A percentile compares a stretch with the other conserved stretches of the same genome.
Conservation (phyloP, 2,888 invertebrate species). For the Andrena minutula region DNA sequence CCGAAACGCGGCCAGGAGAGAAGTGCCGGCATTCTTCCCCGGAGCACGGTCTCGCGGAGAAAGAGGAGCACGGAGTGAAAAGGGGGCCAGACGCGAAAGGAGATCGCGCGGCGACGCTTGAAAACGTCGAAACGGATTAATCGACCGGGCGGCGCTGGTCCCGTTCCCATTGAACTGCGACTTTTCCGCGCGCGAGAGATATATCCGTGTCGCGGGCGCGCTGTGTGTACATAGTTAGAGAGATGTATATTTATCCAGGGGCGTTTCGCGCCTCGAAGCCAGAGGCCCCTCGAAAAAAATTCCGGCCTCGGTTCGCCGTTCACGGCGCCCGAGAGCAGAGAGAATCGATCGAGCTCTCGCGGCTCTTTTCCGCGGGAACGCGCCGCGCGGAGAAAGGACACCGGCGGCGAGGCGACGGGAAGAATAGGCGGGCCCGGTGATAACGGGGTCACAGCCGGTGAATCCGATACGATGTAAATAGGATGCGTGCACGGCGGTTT, state of each 20-base stretch:
- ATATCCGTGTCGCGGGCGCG: slow-evolving; percentile 50
- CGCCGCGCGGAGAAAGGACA: neutral
- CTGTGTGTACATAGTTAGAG: slow-evolving; percentile 57
- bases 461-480: slow-evolving; percentile 65
- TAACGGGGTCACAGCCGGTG: slow-evolving; percentile 67
- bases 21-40: neutral
- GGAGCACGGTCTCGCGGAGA: neutral
- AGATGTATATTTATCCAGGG: slow-evolving; percentile 46
- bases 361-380: slow-evolving; percentile 19
- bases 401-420: slow-evolving; percentile 3
- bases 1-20: neutral
- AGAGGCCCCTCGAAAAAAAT: slow-evolving; percentile 25
- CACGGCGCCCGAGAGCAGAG: slow-evolving; percentile 12
- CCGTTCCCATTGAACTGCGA: slow-evolving; percentile 41
- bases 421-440: slow-evolving; percentile 35
- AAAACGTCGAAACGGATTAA: slow-evolving; percentile 49
- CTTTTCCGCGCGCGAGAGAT: slow-evolving; percentile 24
- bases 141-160: slow-evolving; percentile 34
- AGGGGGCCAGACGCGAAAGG: neutral
- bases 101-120: neutral
- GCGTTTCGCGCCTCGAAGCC: slow-evolving; percentile 22
- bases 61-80: slow-evolving; percentile 10
- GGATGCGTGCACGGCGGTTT: slow-evolving; percentile 38
- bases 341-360: slow-evolving; percentile 30
- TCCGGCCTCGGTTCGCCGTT: slow-evolving; percentile 23